Evolutionary conservation across 1,140 invertebrate species (phyloP), one percentile per base, ranked within the genome.

Genomic region (Stegodyphus dumicola): DNA sequence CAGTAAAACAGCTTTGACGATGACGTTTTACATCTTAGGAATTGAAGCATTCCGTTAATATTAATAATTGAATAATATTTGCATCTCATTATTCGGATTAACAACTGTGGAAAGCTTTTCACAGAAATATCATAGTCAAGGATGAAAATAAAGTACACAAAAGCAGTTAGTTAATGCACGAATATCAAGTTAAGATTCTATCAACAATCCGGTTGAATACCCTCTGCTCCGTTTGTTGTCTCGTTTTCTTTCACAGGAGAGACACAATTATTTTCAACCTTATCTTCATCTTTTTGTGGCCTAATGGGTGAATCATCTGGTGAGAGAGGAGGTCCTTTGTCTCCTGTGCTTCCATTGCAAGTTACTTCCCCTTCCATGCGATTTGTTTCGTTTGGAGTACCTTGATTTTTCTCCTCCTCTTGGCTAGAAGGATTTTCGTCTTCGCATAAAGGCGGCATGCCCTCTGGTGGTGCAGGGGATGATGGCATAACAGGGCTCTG

Each of bases 391-490:
- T 13, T 17, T 33, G 33, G 33, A 33, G 3, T 1, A 33, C 33
- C 33, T 33, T 33, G 33, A 33, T 33, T 33, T 52, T 67, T 79
- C 9, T 66, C 48, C 15, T 79, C 77, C 53, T 79, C 77, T 49
- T 79, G 77, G 65, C 65, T 67, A 17, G 15, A 67, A 17, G 65
- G 65, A 5, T n/a, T 67, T 51, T 83, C 80, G n/a, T 75, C 71
- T 54, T 83, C 80, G n/a, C 60, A 53, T 48, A 83, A 48, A 48
- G 80, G 71, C 4, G 80, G 80, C 80, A 83, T 83, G 51, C 33
- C 69, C 75, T 83, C 80, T 3, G 79, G 80, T 10, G 80, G 80
- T 52, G 80, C 71, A 10, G 80, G 80, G 13, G 80, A 83, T 54
- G 70, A 83, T 5, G 80, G 70, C 10, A 13, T 65, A 67, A 75